Conservation (phyloP, 2,113 vertebrate species). For the Rhadina sibilatrix region DNA sequence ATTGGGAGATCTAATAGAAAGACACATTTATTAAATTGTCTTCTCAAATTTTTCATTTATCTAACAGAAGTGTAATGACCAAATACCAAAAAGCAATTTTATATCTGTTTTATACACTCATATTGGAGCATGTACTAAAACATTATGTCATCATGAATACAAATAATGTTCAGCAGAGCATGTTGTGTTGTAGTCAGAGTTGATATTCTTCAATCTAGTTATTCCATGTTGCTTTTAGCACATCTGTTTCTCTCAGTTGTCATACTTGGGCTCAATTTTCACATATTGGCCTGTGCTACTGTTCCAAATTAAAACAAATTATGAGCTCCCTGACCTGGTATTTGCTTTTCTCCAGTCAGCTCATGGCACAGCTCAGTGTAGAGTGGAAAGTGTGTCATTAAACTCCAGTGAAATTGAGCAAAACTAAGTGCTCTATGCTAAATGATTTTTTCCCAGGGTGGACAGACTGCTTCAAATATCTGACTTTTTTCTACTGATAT, state of each 20-base stretch:
- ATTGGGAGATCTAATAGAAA: neutral
- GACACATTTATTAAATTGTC: neutral
- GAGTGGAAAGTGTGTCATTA: neutral
- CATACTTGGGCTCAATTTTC: neutral
- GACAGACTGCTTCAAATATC: neutral
- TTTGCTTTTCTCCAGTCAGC: neutral
- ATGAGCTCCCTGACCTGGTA: neutral
- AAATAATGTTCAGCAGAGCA: neutral
- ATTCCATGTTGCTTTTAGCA: neutral
- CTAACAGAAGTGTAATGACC: neutral
- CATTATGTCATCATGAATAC: neutral
- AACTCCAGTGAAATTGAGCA: neutral
- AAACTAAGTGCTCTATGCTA: neutral
- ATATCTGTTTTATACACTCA: neutral
- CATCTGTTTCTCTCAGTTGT: neutral
- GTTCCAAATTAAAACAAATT: neutral
- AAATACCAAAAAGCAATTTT: neutral
- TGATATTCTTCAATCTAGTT: neutral
- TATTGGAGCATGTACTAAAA: fast-evolving
- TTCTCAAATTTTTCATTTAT: neutral
- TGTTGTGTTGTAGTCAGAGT: neutral
- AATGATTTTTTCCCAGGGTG: neutral
- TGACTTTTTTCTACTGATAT: neutral
- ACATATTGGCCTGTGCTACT: neutral
- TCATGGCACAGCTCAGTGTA: neutral